A percentile compares a stretch with the other conserved stretches of the same genome.
Conservation (phyloP, 2,113 vertebrate species). For the Phylloscopus trochilus region DNA sequence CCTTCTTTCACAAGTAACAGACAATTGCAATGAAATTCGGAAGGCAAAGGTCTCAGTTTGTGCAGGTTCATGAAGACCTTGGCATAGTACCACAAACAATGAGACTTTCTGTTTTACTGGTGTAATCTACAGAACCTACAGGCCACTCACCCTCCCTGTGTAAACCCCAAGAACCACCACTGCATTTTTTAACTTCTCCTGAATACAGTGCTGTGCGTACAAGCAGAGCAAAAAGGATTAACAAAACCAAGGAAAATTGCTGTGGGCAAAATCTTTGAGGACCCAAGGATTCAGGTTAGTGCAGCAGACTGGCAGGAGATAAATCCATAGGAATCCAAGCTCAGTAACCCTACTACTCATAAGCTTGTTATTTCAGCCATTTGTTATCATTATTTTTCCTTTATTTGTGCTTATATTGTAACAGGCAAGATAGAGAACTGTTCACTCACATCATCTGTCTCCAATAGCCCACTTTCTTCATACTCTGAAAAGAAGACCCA, state of each 20-base stretch:
- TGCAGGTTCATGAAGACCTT: not conserved
- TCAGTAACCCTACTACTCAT: not conserved
- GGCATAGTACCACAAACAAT: not conserved
- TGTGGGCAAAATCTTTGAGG: not conserved
- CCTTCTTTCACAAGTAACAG: not conserved
- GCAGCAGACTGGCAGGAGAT: not conserved
- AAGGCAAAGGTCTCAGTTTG: not conserved
- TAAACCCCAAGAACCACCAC: not conserved
- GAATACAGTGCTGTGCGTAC: not conserved
- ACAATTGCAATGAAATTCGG: not conserved
- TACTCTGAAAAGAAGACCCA: slow-evolving; percentile 83
- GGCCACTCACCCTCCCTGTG: not conserved
- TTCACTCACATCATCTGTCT: slow-evolving; percentile 92
- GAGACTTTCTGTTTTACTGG: not conserved
- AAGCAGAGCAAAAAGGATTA: not conserved
- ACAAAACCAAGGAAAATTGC: not conserved
- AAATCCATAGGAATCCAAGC: not conserved
- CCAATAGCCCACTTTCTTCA: slow-evolving; percentile 96
- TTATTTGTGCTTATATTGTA: not conserved
- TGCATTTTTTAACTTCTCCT: not conserved
- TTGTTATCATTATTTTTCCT: not conserved
- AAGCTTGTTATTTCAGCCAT: not conserved
- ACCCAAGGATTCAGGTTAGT: not conserved
- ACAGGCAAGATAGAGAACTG: slow-evolving; percentile 21
- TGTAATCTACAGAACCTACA: not conserved